Evolutionary conservation across 2,113 vertebrate species (phyloP).

Genomic region (Ornithorhynchus anatinus): DNA sequence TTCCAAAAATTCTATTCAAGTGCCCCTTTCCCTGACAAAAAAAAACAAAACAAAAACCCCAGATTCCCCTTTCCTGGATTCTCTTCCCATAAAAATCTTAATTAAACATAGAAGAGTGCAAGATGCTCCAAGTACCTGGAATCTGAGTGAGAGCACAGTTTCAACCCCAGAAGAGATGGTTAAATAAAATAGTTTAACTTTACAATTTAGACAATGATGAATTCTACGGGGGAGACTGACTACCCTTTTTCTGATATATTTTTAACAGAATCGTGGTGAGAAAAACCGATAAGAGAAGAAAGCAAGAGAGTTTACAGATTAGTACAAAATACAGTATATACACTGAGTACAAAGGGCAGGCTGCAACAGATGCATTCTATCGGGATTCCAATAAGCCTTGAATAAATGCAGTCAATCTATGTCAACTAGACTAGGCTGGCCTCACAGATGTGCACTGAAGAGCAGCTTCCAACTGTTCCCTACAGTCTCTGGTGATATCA

Average conservation of each 20-base stretch:
- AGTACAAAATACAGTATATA: background rate
- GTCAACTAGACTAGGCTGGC: background rate
- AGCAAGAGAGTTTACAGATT: background rate
- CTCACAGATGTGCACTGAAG: background rate
- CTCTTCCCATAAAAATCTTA: background rate
- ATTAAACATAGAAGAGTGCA: background rate
- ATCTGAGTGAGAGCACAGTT: background rate
- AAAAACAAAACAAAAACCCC: no score
- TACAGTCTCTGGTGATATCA: background rate
- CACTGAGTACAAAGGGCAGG: background rate
- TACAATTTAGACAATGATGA: background rate
- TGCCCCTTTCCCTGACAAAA: conserved; percentile 3
- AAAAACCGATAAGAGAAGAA: background rate
- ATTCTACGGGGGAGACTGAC: background rate
- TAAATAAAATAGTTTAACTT: background rate
- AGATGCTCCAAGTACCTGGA: background rate
- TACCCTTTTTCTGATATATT: background rate
- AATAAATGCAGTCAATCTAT: background rate
- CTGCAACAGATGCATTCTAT: background rate
- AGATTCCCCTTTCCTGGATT: background rate
- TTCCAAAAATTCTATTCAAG: conserved; percentile 5
- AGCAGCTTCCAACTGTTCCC: background rate
- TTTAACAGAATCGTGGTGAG: background rate
- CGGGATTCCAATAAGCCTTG: background rate
- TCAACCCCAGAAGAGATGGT: background rate